Base-by-base conservation (phyloP, 2,888 invertebrate species). In the Calameuta idolon region DNA sequence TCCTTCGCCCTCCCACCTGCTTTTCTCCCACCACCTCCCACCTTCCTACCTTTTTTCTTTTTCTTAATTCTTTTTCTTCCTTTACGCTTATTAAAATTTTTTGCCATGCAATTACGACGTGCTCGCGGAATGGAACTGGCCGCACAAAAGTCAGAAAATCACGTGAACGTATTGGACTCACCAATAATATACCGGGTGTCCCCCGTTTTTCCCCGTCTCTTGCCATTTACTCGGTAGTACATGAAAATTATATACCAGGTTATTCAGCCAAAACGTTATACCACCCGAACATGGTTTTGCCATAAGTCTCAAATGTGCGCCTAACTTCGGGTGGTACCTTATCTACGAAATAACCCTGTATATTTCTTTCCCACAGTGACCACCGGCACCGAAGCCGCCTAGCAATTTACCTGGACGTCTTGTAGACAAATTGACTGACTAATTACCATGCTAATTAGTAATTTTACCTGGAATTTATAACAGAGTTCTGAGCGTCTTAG, bases 21-120 rank as follows among this genome's bases (percentile, higher is more conserved):
- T 74, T 78, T 35, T 74, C 30, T 35, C 37, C n/a, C 34, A 30
- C n/a, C 35, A 15, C 40, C 40, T 69, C 15, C 55, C 77, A 69
- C 77, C 78, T 76, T 78, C 40, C 77, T 78, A 79, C 78, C 77
- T 74, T 73, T 68, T 77, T 77, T 76, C 80, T 81, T 77, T 80
- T 74, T 68, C 75, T 75, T 74, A 76, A 80, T 80, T 71, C 78
- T 76, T 78, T 77, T 78, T 79, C 31, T 23, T 35, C 69, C 69
- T 75, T 73, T 33, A 78, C 81, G 81, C 83, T 86, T 87, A 86
- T 86, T 87, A 87, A 85, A 87, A 85, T 80, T 79, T 85, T 83
- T 81, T 79, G 76, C 74, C 79, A 73, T 78, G 73, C 78, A 76
- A 79, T 77, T 75, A 79, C 79, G 77, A 69, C 34, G 35, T 77